Evolutionary conservation across 2,888 invertebrate genomes (phyloP).

Genomic region (Nezara viridula): DNA sequence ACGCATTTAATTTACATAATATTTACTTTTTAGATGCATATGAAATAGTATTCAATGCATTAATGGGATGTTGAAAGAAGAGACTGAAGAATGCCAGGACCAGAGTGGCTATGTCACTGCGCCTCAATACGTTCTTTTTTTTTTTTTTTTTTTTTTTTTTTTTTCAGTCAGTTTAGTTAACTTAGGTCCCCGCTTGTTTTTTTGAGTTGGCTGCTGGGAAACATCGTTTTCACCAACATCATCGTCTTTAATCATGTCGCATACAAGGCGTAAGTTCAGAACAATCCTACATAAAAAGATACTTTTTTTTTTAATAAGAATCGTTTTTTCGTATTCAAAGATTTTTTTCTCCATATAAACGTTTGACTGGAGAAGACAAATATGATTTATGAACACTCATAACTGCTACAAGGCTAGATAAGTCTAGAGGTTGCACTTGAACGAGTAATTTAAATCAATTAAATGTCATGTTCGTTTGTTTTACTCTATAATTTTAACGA

Average conservation of each 20-base stretch:
- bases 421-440: no score
- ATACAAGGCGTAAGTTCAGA: neutral
- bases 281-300: neutral
- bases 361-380: neutral
- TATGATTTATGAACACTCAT: neutral
- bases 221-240: conserved; percentile 18
- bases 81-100: neutral
- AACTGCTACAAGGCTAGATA: neutral
- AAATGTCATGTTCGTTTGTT: no score
- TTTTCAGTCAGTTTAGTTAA: conserved; percentile 23
- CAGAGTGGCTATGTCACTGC: conserved; percentile 5
- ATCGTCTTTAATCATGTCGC: conserved; percentile 18
- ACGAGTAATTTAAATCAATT: no score
- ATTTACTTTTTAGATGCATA: neutral
- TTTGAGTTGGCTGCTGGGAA: neutral
- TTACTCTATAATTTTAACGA: no score
- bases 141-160: conserved; percentile 29
- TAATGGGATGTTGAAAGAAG: conserved; percentile 2
- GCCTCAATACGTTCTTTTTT: neutral
- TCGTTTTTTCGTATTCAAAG: neutral
- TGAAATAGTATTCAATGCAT: neutral
- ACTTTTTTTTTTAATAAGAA: neutral
- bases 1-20: neutral
- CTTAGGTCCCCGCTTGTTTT: neutral
- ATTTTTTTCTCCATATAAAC: neutral